phyloP scores from a whole-genome alignment of 2,113 vertebrate genomes.

The Brienomyrus longianalis region DNA sequence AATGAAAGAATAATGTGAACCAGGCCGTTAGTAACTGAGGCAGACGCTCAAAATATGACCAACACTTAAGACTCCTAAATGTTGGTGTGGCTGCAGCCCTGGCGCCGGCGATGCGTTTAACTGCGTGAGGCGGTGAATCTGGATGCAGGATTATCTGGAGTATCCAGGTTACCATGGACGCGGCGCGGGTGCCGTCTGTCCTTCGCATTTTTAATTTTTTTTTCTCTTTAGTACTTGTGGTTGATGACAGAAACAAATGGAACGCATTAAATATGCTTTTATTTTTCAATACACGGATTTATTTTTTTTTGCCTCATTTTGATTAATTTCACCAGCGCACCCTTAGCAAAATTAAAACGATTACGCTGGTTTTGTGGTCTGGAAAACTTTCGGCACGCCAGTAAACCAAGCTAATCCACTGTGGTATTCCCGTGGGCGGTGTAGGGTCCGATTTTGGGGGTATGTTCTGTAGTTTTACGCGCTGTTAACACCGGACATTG shows the following conservation, averaged over 20 bases:
- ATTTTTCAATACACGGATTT: not conserved
- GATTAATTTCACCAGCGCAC: not conserved
- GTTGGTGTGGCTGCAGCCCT: not conserved
- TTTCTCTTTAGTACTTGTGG: not conserved
- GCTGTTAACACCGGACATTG: not conserved
- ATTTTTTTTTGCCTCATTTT: not conserved
- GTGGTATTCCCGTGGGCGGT: not conserved
- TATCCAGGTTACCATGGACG: not conserved
- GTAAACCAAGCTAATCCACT: not conserved
- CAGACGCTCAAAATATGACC: not conserved
- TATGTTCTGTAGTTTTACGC: not conserved
- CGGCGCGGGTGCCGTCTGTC: not conserved
- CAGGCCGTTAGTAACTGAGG: conserved; percentile 40
- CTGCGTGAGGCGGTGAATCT: not conserved
- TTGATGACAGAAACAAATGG: not conserved
- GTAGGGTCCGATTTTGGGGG: not conserved
- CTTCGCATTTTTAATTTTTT: not conserved
- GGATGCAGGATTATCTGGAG: not conserved
- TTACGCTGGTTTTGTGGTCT: not conserved
- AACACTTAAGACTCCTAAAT: not conserved
- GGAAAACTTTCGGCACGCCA: not conserved
- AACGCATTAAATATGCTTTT: not conserved
- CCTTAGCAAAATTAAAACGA: not conserved
- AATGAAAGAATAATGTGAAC: conserved; percentile 57
- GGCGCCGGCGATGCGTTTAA: not conserved